Conservation (phyloP, 1,140 invertebrate genomes). For the Panagrolaimus sp. region DNA sequence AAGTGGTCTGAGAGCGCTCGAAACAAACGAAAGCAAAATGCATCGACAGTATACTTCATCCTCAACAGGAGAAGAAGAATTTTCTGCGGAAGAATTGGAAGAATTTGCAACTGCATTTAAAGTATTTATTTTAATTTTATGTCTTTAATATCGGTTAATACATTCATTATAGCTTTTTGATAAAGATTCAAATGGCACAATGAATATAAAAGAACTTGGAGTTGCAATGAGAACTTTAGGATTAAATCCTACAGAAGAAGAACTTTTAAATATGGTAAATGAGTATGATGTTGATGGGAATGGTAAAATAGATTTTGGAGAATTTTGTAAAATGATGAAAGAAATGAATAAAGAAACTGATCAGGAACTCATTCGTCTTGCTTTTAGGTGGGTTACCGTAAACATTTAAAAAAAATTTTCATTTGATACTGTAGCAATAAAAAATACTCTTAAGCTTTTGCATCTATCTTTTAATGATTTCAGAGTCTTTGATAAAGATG, state of each 20-base stretch:
- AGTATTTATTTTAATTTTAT: not conserved
- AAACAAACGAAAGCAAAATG: slow-evolving; percentile 35
- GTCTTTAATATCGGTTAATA: no score
- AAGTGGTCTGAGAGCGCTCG: slow-evolving; percentile 19
- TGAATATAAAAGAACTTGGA: slow-evolving; percentile 58
- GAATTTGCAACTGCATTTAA: slow-evolving; percentile 58
- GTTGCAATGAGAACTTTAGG: slow-evolving; percentile 57
- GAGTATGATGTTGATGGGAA: slow-evolving; percentile 56
- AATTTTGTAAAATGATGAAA: slow-evolving; percentile 59
- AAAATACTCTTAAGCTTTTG: no score
- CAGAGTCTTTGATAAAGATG: slow-evolving; percentile 58
- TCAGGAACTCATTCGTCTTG: slow-evolving; percentile 55
- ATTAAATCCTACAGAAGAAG: slow-evolving; percentile 57
- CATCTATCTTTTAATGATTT: slow-evolving; percentile 19
- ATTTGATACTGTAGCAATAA: no score
- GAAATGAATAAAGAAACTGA: slow-evolving; percentile 58
- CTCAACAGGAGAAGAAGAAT: slow-evolving; percentile 54
- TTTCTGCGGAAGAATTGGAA: slow-evolving; percentile 54
- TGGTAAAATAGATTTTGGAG: slow-evolving; percentile 55
- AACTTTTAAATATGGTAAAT: slow-evolving; percentile 54
- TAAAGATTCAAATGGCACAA: slow-evolving; percentile 57
- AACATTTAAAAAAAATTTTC: no score
- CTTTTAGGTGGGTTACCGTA: slow-evolving; percentile 50
- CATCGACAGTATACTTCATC: slow-evolving; percentile 49
- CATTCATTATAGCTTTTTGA: slow-evolving; percentile 44